A percentile compares a stretch with the other conserved stretches of the same genome.
phyloP scores from a whole-genome alignment of 2,888 invertebrate genomes.

The Rhodophaea formosa region DNA sequence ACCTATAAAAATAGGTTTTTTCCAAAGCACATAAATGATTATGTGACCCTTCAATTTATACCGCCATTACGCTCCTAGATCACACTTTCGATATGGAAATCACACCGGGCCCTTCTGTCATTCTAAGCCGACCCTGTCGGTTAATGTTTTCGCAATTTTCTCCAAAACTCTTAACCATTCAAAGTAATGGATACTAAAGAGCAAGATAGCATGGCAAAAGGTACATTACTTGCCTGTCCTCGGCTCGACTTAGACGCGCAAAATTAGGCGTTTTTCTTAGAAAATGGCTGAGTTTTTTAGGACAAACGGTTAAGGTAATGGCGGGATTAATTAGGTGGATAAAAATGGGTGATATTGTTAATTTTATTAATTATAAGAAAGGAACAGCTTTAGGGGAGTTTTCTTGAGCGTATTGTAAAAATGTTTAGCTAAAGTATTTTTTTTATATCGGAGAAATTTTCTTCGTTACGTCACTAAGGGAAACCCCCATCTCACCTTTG shows the following conservation, averaged over 20 bases:
- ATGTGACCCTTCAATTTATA: neutral
- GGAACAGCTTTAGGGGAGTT: too few relatives aligned
- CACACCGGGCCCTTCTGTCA: conserved; percentile 5
- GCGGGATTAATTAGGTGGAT: neutral
- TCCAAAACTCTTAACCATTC: conserved; percentile 15
- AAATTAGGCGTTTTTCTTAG: conserved; percentile 8
- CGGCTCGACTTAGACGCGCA: conserved; percentile 1
- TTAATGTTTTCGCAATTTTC: conserved; percentile 15
- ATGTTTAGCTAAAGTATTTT: too few relatives aligned
- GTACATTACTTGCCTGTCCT: conserved; percentile 9
- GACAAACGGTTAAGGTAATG: conserved; percentile 5
- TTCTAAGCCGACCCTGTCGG: conserved; percentile 5
- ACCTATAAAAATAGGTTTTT: too few relatives aligned
- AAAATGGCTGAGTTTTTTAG: neutral
- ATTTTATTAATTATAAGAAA: neutral
- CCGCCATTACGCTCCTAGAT: neutral
- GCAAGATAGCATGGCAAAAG: conserved; percentile 4
- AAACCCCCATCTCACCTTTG: too few relatives aligned
- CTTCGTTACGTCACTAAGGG: too few relatives aligned
- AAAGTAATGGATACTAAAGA: conserved; percentile 15
- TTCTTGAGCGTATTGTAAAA: neutral
- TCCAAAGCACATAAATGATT: neutral
- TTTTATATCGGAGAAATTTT: too few relatives aligned
- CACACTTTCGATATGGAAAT: conserved; percentile 10
- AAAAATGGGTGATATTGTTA: neutral